Percentiles rank a stretch among this genome's conserved stretches.
Evolutionary conservation across 2,797 vertebrate species (phyloP).

Genomic region (Arrhamphus sclerolepis): DNA sequence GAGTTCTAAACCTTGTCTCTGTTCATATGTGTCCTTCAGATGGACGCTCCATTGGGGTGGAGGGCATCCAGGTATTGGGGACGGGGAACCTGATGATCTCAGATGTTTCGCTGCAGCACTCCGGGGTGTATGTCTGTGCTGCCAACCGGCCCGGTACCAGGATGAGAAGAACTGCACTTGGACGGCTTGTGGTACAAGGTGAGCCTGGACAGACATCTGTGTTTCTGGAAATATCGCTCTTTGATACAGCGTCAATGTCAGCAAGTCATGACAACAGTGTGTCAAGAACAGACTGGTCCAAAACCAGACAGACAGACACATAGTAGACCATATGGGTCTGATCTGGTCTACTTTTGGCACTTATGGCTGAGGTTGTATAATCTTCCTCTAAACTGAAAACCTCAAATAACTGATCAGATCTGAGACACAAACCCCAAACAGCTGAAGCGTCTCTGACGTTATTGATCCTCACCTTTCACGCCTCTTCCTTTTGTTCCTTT

Average conservation of each 20-base stretch:
- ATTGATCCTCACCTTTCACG: slow-evolving; percentile 12
- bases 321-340: too few species aligned
- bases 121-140: slow-evolving; percentile 82
- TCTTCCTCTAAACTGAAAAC: background rate
- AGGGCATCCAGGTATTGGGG: slow-evolving; percentile 85
- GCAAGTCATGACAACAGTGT: too few species aligned
- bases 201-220: slow-evolving; percentile 15
- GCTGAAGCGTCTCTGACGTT: background rate
- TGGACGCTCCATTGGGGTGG: slow-evolving; percentile 81
- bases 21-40: slow-evolving; percentile 58
- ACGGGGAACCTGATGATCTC: slow-evolving; percentile 86
- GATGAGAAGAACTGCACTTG: slow-evolving; percentile 77
- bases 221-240: background rate
- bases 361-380: too few species aligned
- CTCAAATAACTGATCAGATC: too few species aligned
- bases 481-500: slow-evolving; percentile 25
- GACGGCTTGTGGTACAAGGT: slow-evolving; percentile 83
- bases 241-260: too few species aligned
- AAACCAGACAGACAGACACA: background rate
- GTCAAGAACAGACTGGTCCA: background rate
- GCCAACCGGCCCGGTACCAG: slow-evolving; percentile 80
- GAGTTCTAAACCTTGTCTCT: background rate
- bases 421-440: background rate
- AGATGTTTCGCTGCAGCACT: slow-evolving; percentile 81
- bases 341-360: too few species aligned